A percentile compares a stretch with the other conserved stretches of the same genome.
phyloP scores from a whole-genome alignment of 2,113 vertebrate species.

The Erythrocercus mccallii region DNA sequence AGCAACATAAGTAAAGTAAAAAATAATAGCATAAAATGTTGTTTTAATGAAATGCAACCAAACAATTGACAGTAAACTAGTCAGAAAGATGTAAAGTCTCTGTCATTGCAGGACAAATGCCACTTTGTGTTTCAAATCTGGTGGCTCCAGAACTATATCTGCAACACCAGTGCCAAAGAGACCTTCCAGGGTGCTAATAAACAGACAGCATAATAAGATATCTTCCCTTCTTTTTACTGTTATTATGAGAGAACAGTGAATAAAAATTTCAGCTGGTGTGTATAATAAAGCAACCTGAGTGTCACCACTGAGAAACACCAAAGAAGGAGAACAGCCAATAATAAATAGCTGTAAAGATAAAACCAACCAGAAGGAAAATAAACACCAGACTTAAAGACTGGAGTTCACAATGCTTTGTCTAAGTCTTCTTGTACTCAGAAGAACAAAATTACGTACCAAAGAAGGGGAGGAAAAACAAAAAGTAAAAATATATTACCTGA shows the following conservation, averaged over 20 bases:
- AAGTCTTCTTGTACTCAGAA: background rate
- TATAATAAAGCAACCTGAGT: background rate
- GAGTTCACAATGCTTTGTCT: background rate
- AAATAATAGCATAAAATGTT: background rate
- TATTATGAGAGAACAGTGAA: background rate
- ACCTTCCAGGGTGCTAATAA: background rate
- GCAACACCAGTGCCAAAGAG: background rate
- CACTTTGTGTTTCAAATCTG: background rate
- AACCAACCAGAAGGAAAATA: background rate
- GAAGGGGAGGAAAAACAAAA: background rate
- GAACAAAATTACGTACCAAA: background rate
- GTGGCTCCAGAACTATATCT: background rate
- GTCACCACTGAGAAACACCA: background rate
- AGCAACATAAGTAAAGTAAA: slow-evolving; percentile 3
- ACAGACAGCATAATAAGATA: background rate
- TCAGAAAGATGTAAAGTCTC: slow-evolving; percentile 1
- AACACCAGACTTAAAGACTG: background rate
- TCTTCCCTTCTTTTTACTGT: background rate
- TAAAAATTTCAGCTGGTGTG: background rate
- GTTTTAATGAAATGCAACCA: slow-evolving; percentile 37
- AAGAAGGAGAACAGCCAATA: background rate
- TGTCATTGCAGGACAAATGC: background rate
- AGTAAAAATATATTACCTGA: background rate
- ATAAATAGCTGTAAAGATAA: slow-evolving; percentile 8
- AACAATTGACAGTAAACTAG: slow-evolving; percentile 1